Conservation (phyloP, 2,797 vertebrate genomes). For the Eulemur coronatus region DNA sequence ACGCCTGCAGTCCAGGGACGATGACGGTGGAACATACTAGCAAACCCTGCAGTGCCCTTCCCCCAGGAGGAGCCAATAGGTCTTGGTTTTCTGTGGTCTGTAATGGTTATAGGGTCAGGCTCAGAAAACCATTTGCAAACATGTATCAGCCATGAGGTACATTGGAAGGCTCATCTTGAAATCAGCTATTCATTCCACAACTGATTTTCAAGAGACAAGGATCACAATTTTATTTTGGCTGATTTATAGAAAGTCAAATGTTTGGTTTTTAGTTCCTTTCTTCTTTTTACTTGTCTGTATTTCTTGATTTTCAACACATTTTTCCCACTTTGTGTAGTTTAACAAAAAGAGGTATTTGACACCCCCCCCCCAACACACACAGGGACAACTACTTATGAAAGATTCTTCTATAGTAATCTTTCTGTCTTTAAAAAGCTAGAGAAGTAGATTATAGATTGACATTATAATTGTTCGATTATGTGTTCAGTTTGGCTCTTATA, state of each 20-base stretch:
- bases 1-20: background rate
- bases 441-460: slow-evolving; percentile 6
- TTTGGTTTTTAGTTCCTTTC: background rate
- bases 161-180: background rate
- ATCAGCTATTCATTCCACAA: background rate
- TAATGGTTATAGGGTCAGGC: background rate
- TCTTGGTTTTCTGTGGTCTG: background rate
- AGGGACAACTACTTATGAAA: background rate
- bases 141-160: background rate
- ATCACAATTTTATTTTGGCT: background rate
- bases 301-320: background rate
- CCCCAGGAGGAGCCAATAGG: background rate
- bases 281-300: background rate
- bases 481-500: slow-evolving; percentile 49
- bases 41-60: background rate
- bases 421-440: slow-evolving; percentile 21
- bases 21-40: background rate
- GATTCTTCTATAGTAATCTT: background rate
- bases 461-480: slow-evolving; percentile 6
- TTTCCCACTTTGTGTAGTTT: background rate
- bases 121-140: background rate
- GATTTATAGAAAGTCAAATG: background rate
- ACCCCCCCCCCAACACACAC: background rate
- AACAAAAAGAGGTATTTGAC: background rate
- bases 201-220: background rate